A percentile compares a stretch with the other conserved stretches of the same genome.
Evolutionary conservation across 2,797 vertebrate genomes (phyloP).

Genomic region (Emys orbicularis): DNA sequence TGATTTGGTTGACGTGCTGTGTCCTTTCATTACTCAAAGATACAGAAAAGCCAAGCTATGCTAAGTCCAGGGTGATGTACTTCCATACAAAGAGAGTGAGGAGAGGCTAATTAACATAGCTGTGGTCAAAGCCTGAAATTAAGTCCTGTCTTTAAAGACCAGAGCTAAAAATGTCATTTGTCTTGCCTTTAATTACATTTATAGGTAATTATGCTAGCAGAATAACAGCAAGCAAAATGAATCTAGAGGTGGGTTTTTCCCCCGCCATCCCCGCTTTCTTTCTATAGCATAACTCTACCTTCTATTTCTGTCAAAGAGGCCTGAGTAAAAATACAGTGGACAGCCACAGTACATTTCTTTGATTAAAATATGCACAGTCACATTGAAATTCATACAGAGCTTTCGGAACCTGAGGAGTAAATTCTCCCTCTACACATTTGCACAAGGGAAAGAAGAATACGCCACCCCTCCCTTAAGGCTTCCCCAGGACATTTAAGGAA

Average conservation of each 20-base stretch:
- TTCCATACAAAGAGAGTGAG: constrained; percentile 67
- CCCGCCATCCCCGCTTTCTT: background rate
- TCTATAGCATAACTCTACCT: constrained; percentile 46
- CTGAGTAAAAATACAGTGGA: constrained; percentile 71
- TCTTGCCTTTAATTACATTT: constrained; percentile 81
- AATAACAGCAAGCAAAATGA: constrained; percentile 69
- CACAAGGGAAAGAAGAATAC: background rate
- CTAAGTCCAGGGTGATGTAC: constrained; percentile 74
- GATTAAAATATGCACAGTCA: constrained; percentile 62
- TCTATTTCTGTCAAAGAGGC: constrained; percentile 64
- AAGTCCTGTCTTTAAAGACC: constrained; percentile 81
- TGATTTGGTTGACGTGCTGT: constrained; percentile 70
- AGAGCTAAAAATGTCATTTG: constrained; percentile 78
- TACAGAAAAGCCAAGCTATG: constrained; percentile 65
- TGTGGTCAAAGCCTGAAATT: constrained; percentile 82
- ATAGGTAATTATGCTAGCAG: constrained; percentile 78
- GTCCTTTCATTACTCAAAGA: constrained; percentile 85
- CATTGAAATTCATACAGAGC: constrained; percentile 48
- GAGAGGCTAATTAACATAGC: constrained; percentile 82
- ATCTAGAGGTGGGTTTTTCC: constrained; percentile 45
- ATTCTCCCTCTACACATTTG: constrained; percentile 23
- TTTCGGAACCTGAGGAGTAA: background rate
- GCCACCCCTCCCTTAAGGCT: background rate
- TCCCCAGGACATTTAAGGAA: fast-evolving
- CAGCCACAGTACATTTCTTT: constrained; percentile 56